Conservation (phyloP, 2,797 vertebrate genomes). For the Macroramphosus scolopax region DNA sequence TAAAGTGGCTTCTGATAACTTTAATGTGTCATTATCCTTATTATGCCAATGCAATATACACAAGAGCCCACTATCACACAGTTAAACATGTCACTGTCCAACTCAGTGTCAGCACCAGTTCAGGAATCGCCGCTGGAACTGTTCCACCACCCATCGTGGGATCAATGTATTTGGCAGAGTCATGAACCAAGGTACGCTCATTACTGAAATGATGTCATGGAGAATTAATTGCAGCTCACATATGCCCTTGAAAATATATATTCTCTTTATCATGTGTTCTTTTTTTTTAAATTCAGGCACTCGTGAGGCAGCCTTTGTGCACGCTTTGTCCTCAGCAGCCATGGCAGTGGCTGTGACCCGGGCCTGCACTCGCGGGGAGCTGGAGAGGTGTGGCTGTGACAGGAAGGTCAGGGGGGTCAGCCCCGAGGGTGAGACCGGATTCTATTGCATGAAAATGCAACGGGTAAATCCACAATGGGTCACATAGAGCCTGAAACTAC, state of each 20-base stretch:
- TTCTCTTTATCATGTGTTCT: neutral
- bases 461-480: slow-evolving; percentile 8
- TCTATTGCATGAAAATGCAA: slow-evolving; percentile 25
- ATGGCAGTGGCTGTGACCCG: slow-evolving; percentile 79
- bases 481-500: slow-evolving; percentile 4
- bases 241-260: neutral
- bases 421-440: slow-evolving; percentile 75
- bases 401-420: slow-evolving; percentile 79
- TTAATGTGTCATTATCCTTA: too few species aligned
- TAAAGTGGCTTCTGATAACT: too few species aligned
- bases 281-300: slow-evolving; percentile 62
- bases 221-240: neutral
- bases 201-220: too few species aligned
- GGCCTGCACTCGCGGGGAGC: slow-evolving; percentile 81
- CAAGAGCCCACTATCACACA: slow-evolving; percentile 2
- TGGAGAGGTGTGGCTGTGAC: slow-evolving; percentile 83
- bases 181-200: slow-evolving; percentile 76
- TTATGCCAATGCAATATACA: neutral
- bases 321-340: slow-evolving; percentile 71
- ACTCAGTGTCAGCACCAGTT: slow-evolving; percentile 82
- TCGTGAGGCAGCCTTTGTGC: slow-evolving; percentile 78
- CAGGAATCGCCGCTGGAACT: slow-evolving; percentile 79
- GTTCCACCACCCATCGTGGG: slow-evolving; percentile 80
- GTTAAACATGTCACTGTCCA: slow-evolving; percentile 14
- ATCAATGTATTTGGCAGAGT: slow-evolving; percentile 81